phyloP scores from a whole-genome alignment of 2,113 vertebrate genomes.

The Sylvietta virens region DNA sequence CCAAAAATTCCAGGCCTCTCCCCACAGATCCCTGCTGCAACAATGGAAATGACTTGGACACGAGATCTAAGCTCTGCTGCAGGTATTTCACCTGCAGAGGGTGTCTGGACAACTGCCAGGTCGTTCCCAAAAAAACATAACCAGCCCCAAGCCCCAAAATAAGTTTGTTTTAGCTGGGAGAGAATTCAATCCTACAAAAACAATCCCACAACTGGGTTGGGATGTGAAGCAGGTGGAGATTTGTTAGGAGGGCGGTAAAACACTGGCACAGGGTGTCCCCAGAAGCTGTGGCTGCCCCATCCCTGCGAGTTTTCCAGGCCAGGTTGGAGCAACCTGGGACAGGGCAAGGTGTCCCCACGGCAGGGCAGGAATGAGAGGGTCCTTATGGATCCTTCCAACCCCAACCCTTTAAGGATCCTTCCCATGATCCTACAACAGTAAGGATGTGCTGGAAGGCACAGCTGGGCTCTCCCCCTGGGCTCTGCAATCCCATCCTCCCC shows the following conservation, averaged over 20 bases:
- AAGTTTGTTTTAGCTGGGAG: background rate
- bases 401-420: too few relatives aligned
- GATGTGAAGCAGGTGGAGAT: background rate
- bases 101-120: background rate
- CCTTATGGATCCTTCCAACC: background rate
- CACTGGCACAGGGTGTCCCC: background rate
- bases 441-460: background rate
- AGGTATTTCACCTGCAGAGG: background rate
- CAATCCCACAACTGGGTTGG: fast-evolving
- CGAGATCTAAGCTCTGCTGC: background rate
- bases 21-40: background rate
- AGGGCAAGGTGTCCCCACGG: background rate
- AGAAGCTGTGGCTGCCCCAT: background rate
- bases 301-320: background rate
- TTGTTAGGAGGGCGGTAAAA: background rate
- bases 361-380: background rate
- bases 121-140: background rate
- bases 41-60: background rate
- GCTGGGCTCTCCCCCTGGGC: background rate
- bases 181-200: background rate
- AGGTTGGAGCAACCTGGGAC: background rate
- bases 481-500: background rate
- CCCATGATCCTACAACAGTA: fast-evolving
- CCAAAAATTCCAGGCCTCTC: background rate
- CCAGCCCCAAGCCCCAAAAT: background rate